Evolutionary conservation across 2,113 vertebrate genomes (phyloP).

Genomic region (Cyprinodon tularosa): DNA sequence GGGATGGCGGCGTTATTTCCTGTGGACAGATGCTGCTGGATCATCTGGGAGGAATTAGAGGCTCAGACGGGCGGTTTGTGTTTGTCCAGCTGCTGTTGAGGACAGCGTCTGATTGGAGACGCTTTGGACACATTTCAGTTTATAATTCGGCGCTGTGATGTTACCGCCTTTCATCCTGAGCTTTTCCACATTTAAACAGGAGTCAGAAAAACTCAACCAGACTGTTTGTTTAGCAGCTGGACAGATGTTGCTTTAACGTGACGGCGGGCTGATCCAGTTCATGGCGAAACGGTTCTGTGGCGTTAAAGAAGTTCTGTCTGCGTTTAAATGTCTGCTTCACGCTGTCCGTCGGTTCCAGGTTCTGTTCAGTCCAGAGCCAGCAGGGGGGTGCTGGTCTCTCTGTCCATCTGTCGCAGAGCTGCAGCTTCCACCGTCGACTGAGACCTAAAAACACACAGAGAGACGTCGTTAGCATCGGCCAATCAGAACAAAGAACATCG

Average conservation of each 20-base stretch:
- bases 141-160: not conserved
- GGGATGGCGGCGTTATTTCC: constrained; percentile 9
- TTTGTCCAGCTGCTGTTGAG: too few species aligned
- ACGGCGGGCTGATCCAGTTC: not conserved
- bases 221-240: too few species aligned
- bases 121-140: too few species aligned
- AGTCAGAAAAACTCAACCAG: not conserved
- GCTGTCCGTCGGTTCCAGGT: constrained; percentile 3
- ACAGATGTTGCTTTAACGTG: too few species aligned
- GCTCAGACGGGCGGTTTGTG: constrained; percentile 49
- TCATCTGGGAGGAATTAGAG: constrained; percentile 39
- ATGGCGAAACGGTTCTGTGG: not conserved
- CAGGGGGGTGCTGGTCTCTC: constrained; percentile 68
- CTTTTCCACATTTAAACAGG: not conserved
- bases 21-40: constrained; percentile 48
- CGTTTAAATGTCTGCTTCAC: not conserved
- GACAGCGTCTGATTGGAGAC: too few species aligned
- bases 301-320: constrained; percentile 7
- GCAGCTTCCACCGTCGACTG: constrained; percentile 67
- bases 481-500: too few species aligned
- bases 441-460: constrained; percentile 60
- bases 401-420: constrained; percentile 57
- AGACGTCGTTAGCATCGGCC: too few species aligned
- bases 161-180: not conserved
- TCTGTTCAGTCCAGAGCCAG: constrained; percentile 68